phyloP scores from a whole-genome alignment of 2,888 invertebrate species.

The Diadegma fenestrale region DNA sequence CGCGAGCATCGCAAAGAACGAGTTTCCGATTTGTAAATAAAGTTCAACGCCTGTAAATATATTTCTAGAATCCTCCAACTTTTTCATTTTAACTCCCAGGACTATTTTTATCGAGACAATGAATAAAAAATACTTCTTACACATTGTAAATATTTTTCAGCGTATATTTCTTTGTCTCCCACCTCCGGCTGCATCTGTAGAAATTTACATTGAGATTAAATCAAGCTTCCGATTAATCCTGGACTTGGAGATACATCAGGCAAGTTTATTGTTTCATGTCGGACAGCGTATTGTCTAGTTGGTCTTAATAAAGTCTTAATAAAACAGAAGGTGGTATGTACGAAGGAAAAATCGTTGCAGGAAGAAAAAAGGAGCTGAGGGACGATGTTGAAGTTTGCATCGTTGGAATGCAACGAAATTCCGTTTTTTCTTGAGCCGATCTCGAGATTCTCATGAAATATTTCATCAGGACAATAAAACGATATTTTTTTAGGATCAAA shows the following conservation, averaged over 20 bases:
- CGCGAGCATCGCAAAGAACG: not conserved
- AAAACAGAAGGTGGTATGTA: conserved; percentile 48
- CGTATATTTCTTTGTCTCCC: not conserved
- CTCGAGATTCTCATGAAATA: too few species aligned
- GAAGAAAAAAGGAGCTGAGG: conserved; percentile 38
- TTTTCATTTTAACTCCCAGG: not conserved
- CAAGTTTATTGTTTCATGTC: conserved; percentile 80
- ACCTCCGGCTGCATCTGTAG: not conserved
- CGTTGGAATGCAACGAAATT: too few species aligned
- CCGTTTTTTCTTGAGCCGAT: too few species aligned
- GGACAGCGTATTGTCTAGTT: conserved; percentile 75
- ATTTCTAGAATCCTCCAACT: conserved; percentile 3
- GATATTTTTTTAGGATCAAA: too few species aligned
- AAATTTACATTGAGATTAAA: not conserved
- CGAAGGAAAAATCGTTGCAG: conserved; percentile 54
- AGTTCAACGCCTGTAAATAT: conserved; percentile 20
- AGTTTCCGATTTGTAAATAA: conserved; percentile 8
- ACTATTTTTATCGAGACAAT: conserved; percentile 33
- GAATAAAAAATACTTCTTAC: conserved; percentile 57
- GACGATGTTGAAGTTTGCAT: too few species aligned
- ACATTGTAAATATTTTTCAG: conserved; percentile 23
- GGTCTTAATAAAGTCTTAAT: conserved; percentile 51
- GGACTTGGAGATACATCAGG: conserved; percentile 75
- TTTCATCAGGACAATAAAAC: too few species aligned
- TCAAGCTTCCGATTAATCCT: not conserved